These are phyloP conservation scores for Xyrauchen texanus DNA, from an alignment of 2,113 vertebrate species.

Conservation along the genomic window DNA sequence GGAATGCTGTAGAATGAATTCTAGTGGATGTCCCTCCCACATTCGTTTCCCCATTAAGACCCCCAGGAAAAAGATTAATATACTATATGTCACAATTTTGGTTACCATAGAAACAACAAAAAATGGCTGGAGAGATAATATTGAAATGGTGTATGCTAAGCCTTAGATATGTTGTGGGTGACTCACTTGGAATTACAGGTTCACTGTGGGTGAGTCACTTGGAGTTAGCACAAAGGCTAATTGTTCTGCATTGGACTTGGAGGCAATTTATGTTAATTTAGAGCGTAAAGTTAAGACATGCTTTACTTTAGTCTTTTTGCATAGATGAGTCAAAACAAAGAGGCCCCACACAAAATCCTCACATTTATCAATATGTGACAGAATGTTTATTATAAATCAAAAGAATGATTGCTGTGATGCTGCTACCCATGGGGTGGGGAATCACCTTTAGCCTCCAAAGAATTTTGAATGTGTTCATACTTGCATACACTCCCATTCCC, in stretches of 20 bases:
- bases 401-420: conserved; percentile 67
- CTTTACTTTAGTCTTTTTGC: conserved; percentile 58
- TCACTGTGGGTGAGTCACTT: conserved; percentile 51
- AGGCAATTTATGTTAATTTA: conserved; percentile 59
- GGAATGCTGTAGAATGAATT: too few species aligned
- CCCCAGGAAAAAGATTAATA: background rate
- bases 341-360: conserved; percentile 61
- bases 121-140: background rate
- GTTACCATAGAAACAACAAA: background rate
- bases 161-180: background rate
- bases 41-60: background rate
- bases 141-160: conserved; percentile 7
- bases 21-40: too few species aligned
- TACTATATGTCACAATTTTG: conserved; percentile 18
- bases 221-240: conserved; percentile 63
- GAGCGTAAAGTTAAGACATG: conserved; percentile 60
- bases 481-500: conserved; percentile 1
- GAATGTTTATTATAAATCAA: conserved; percentile 53
- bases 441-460: conserved; percentile 36
- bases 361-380: conserved; percentile 53
- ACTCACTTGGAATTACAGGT: conserved; percentile 14
- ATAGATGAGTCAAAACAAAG: conserved; percentile 59
- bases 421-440: conserved; percentile 47
- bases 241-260: conserved; percentile 65
- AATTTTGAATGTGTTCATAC: conserved; percentile 23